A percentile compares a stretch with the other conserved stretches of the same genome.
phyloP scores from a whole-genome alignment of 1,140 invertebrate species.

The Brachionus rubens region DNA sequence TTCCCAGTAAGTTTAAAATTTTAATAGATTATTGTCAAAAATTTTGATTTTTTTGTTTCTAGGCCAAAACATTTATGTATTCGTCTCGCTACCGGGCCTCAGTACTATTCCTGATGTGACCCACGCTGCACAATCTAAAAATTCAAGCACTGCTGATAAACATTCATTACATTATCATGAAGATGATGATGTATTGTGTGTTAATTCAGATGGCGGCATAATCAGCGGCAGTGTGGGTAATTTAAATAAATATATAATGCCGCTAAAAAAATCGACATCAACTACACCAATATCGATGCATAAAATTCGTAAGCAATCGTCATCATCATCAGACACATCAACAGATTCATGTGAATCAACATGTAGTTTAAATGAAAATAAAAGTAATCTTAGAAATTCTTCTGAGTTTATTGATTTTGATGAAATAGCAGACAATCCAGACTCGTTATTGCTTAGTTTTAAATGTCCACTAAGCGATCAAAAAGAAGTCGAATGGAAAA shows the following conservation, averaged over 20 bases:
- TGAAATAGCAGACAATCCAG: constrained; percentile 49
- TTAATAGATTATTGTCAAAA: background rate
- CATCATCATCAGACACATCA: constrained; percentile 29
- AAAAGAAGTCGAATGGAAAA: constrained; percentile 73
- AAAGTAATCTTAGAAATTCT: background rate
- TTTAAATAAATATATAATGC: constrained; percentile 40
- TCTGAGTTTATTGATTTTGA: constrained; percentile 44
- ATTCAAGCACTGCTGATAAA: constrained; percentile 33
- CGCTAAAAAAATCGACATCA: background rate
- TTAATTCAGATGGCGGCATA: constrained; percentile 73
- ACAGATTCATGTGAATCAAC: constrained; percentile 37
- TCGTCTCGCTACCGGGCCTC: constrained; percentile 94
- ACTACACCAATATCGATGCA: constrained; percentile 22
- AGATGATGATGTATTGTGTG: constrained; percentile 3
- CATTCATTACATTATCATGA: background rate
- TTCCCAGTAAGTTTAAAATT: background rate
- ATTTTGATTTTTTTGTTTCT: constrained; percentile 49
- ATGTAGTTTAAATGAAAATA: constrained; percentile 28
- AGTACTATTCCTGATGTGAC: constrained; percentile 92
- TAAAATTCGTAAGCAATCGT: constrained; percentile 35
- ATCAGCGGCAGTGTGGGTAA: constrained; percentile 64
- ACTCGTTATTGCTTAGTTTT: constrained; percentile 62
- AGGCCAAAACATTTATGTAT: constrained; percentile 69
- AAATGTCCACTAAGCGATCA: constrained; percentile 74
- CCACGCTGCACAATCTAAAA: constrained; percentile 64